These are phyloP conservation scores for Myzus persicae DNA, from an alignment of 1,140 invertebrate genomes.

Conservation along the genomic window DNA sequence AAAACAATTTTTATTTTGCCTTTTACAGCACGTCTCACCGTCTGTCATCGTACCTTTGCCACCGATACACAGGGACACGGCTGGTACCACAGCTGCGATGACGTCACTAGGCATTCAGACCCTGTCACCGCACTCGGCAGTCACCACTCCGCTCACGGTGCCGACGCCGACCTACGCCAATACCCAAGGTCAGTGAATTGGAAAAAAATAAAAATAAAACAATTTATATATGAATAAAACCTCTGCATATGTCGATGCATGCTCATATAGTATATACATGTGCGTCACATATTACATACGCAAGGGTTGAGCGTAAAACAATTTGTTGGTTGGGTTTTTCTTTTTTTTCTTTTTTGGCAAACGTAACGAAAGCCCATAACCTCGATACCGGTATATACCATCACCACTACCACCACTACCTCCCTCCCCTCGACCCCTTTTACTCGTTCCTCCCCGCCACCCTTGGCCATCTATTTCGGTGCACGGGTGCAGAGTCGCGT, in stretches of 20 bases:
- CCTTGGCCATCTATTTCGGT: conserved; percentile 35
- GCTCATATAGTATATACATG: not conserved
- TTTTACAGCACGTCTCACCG: conserved; percentile 35
- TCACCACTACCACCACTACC: not conserved
- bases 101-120: conserved; percentile 55
- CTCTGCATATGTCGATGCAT: not conserved
- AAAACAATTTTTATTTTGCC: not conserved
- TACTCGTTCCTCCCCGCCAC: not conserved
- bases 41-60: conserved; percentile 51
- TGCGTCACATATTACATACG: not conserved
- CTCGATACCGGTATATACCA: conserved; percentile 31
- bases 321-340: conserved; percentile 29
- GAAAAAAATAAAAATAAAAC: conserved; percentile 33
- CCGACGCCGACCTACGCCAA: conserved; percentile 55
- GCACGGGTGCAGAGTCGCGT: not conserved
- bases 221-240: not conserved
- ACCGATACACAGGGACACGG: conserved; percentile 34
- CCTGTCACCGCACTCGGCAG: conserved; percentile 50
- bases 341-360: conserved; percentile 39
- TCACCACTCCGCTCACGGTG: conserved; percentile 34
- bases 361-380: conserved; percentile 50
- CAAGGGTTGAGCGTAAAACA: not conserved
- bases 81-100: conserved; percentile 25
- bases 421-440: not conserved
- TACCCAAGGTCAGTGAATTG: conserved; percentile 48